Evolutionary conservation across 2,113 vertebrate species (phyloP), one percentile per base, ranked within the genome.

Genomic region (Gallinago jamesoni): DNA sequence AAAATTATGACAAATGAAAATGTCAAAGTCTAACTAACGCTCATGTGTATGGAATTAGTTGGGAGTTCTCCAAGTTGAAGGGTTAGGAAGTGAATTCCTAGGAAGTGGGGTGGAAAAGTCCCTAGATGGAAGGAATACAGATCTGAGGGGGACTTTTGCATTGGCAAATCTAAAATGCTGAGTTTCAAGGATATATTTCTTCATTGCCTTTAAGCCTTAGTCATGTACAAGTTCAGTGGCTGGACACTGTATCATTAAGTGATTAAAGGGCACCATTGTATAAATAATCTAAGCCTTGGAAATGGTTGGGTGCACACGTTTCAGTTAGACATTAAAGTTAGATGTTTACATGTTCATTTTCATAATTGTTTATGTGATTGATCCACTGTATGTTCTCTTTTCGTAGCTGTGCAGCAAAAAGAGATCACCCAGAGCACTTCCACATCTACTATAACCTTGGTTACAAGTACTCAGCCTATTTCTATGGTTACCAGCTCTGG

Each of bases 381-480:
- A 62, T 92, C 33, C 3, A 6, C n/a, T 90, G 69, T 86, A 28
- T 92, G 39, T 94, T 95, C 76, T 97, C 35, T 94, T 66, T 94
- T 72, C 89, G n/a, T 57, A 99, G 97, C 98, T 95, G 99, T 98
- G 59, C 99, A 99, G 95, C 99, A 99, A 89, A 99, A 99, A 97
- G 99, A 99, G 94, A 97, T 98, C 31, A 98, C 98, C 8, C 99
- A 98, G 97, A 98, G 98, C 96, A 98, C 98, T 20, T 98, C 99
- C 74, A 98, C 99, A 9, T 99, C 99, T 23, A 98, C 99, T 19
- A 99, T 99, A 94, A 99, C 99, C 30, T 97, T 99, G 96, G 99
- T 99, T 77, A 99, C 99, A 94, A 99, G 98, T 88, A 98, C 98
- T 24, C 98, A 99, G 22, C 98, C 99, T 14, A 98, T 98, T 19